phyloP scores from a whole-genome alignment of 1,140 invertebrate species.

The Diploscapter pachys region DNA sequence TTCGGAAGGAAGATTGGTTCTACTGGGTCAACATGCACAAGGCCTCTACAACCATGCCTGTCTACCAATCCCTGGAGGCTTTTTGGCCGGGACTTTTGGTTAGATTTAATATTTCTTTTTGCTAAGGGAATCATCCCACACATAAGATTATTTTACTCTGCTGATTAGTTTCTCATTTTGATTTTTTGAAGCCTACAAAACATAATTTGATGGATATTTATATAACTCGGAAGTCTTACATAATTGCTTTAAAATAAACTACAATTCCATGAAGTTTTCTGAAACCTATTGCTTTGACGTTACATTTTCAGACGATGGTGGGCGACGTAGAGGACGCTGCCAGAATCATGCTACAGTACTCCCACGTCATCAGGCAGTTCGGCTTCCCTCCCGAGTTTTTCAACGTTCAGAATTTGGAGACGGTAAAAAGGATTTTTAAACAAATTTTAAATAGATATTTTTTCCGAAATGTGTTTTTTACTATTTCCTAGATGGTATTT shows the following conservation, averaged over 20 bases:
- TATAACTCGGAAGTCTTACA: too few species aligned
- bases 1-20: conserved; percentile 90
- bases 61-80: conserved; percentile 95
- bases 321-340: conserved; percentile 83
- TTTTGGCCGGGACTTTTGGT: conserved; percentile 96
- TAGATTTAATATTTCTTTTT: conserved; percentile 30
- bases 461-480: background rate
- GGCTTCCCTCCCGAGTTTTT: conserved; percentile 97
- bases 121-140: background rate
- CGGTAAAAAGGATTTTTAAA: conserved; percentile 22
- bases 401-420: conserved; percentile 69
- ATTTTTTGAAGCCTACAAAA: too few species aligned
- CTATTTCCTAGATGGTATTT: background rate
- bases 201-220: too few species aligned
- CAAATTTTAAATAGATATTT: too few species aligned
- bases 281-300: background rate
- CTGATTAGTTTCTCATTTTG: too few species aligned
- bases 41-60: conserved; percentile 86
- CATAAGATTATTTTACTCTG: too few species aligned
- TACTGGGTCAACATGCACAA: conserved; percentile 93
- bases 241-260: too few species aligned
- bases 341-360: conserved; percentile 90
- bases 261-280: too few species aligned
- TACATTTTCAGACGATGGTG: conserved; percentile 64
- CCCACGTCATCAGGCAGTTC: conserved; percentile 80